These are phyloP conservation scores for Apteryx owenii DNA, from an alignment of 2,113 vertebrate genomes.

Conservation along the genomic window DNA sequence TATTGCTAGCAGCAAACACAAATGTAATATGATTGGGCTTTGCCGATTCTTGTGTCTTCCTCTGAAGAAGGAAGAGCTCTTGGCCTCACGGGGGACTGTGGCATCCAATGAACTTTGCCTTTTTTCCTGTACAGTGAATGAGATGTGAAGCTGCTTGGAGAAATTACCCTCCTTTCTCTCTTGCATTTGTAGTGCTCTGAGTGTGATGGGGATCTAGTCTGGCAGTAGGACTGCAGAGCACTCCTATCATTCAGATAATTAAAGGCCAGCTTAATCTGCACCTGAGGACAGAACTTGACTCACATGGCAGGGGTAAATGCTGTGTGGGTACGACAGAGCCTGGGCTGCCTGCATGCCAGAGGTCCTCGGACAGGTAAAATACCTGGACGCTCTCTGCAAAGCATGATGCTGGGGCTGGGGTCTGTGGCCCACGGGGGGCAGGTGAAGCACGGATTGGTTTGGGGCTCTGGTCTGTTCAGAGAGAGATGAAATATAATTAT, in stretches of 20 bases:
- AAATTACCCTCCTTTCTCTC: not conserved
- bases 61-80: not conserved
- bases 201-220: not conserved
- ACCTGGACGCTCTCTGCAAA: not conserved
- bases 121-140: not conserved
- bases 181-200: not conserved
- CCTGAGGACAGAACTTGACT: not conserved
- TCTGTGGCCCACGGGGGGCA: not conserved
- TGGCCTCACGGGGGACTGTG: not conserved
- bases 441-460: not conserved
- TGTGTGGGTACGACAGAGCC: not conserved
- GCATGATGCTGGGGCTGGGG: not conserved
- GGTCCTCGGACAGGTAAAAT: not conserved
- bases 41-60: not conserved
- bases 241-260: not conserved
- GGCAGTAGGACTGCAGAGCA: not conserved
- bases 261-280: not conserved
- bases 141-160: not conserved
- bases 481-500: not conserved
- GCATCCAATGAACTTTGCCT: not conserved
- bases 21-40: not conserved
- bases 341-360: not conserved
- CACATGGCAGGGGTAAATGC: not conserved
- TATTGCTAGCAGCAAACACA: not conserved
- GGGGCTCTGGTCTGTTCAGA: not conserved